These are phyloP conservation scores for Ceyx melanurus DNA, from an alignment of 2,113 vertebrate species.

Conservation along the genomic window DNA sequence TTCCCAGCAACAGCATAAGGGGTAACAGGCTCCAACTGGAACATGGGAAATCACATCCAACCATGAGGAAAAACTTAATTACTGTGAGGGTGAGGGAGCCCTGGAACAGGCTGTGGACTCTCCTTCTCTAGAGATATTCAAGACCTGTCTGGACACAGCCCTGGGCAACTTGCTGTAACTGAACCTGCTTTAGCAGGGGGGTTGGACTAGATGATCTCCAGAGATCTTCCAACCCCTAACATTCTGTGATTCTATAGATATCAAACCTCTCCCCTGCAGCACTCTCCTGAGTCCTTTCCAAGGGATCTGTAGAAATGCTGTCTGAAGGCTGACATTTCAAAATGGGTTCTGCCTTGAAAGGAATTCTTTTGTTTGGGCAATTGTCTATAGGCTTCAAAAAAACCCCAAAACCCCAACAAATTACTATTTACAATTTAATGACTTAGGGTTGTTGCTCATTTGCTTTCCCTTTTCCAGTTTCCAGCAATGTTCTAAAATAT, in stretches of 20 bases:
- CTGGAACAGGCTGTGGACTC: too few relatives aligned
- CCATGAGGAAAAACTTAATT: too few relatives aligned
- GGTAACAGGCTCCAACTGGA: too few relatives aligned
- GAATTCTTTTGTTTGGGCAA: neutral
- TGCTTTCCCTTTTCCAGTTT: neutral
- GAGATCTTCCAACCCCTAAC: neutral
- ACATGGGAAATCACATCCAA: too few relatives aligned
- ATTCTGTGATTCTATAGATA: neutral
- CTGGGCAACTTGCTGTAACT: neutral
- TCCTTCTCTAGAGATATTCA: neutral
- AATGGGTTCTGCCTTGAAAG: neutral
- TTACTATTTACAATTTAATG: neutral
- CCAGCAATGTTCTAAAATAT: neutral
- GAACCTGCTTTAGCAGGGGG: neutral
- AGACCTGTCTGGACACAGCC: neutral
- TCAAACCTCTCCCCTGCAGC: neutral
- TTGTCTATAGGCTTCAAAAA: neutral
- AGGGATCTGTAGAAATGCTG: neutral
- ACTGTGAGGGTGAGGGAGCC: too few relatives aligned
- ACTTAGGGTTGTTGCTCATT: neutral
- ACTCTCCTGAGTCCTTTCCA: neutral
- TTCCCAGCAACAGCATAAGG: too few relatives aligned
- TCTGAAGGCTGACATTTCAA: neutral
- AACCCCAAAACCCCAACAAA: neutral
- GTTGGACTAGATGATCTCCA: neutral